Conservation (phyloP, 1,140 invertebrate genomes). For the Trigoniulus corallinus region DNA sequence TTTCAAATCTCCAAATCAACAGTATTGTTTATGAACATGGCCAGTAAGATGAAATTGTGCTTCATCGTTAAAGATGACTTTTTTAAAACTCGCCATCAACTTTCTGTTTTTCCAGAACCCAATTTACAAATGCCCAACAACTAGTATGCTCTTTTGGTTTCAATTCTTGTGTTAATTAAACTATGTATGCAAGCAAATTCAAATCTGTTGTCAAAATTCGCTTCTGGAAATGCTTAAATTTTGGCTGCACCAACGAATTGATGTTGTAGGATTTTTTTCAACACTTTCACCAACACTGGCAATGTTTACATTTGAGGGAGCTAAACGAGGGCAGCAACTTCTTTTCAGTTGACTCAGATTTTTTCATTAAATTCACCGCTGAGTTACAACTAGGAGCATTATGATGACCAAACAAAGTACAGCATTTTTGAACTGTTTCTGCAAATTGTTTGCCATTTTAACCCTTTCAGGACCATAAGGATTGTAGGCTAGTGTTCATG, state of each 20-base stretch:
- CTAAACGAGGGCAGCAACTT: no score
- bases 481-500: no score
- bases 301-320: no score
- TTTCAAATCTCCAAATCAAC: slow-evolving; percentile 18
- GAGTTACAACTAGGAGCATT: no score
- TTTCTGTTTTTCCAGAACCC: neutral
- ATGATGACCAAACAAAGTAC: no score
- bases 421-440: no score
- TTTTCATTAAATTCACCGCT: no score
- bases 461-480: no score
- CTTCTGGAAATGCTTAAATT: slow-evolving; percentile 9
- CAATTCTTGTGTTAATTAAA: no score
- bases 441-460: no score
- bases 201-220: slow-evolving; percentile 6
- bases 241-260: slow-evolving; percentile 7
- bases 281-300: no score
- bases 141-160: slow-evolving; percentile 4
- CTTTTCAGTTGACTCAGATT: no score
- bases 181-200: slow-evolving; percentile 6
- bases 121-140: slow-evolving; percentile 4
- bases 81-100: neutral
- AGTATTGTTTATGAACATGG: slow-evolving; percentile 19
- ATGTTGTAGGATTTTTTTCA: slow-evolving; percentile 7
- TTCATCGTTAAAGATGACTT: slow-evolving; percentile 14
- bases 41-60: slow-evolving; percentile 17